phyloP scores from a whole-genome alignment of 1,140 invertebrate genomes.

The Eueides isabella region DNA sequence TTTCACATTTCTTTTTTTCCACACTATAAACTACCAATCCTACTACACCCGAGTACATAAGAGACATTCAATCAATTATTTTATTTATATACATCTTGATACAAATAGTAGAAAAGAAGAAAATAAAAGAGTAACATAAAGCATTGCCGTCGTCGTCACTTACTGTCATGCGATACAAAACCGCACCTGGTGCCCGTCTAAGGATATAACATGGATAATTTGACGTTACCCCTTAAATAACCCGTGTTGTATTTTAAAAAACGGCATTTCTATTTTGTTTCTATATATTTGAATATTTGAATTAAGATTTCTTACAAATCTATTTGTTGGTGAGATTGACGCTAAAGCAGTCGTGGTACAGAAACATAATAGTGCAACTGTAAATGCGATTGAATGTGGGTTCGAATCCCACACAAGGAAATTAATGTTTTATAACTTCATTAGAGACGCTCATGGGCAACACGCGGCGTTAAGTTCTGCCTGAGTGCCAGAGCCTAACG shows the following conservation, averaged over 20 bases:
- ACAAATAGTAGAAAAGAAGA: not conserved
- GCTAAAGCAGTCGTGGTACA: no score
- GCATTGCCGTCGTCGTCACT: conserved; percentile 35
- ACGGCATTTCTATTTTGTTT: not conserved
- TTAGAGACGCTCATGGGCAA: no score
- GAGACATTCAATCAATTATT: not conserved
- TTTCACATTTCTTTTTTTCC: not conserved
- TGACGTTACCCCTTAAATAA: conserved; percentile 21
- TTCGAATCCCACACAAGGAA: no score
- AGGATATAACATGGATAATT: conserved; percentile 29
- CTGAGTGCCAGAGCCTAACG: no score
- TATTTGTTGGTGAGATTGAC: no score
- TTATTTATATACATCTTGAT: not conserved
- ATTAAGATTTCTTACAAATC: no score
- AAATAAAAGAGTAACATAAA: conserved; percentile 6
- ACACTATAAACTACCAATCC: no score
- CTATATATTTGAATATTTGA: not conserved
- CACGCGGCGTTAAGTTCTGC: no score
- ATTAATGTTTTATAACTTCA: no score
- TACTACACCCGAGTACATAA: no score
- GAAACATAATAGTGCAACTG: no score
- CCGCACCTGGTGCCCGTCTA: conserved; percentile 27
- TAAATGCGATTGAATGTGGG: no score
- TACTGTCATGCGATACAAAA: conserved; percentile 28
- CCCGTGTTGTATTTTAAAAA: not conserved